Evolutionary conservation across 2,113 vertebrate species (phyloP).

Genomic region (Tenebrosternarchus preto): DNA sequence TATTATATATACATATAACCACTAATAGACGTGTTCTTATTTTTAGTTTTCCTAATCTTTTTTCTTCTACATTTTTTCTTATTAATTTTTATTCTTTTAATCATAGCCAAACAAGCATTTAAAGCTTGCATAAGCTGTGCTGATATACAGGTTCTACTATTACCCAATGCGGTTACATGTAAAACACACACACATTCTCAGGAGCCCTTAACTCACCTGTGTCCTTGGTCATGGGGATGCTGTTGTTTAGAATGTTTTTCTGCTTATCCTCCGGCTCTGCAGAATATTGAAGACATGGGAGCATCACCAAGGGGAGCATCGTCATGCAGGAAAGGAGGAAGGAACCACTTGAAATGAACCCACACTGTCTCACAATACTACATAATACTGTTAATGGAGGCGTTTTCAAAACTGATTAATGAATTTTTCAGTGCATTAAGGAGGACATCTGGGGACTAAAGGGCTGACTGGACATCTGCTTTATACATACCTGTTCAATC

Average conservation of each 20-base stretch:
- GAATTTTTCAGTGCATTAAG: conserved; percentile 62
- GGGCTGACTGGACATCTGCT: conserved; percentile 64
- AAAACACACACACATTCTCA: not conserved
- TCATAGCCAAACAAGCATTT: too few relatives aligned
- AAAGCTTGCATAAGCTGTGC: too few relatives aligned
- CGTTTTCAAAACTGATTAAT: conserved; percentile 65
- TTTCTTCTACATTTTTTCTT: too few relatives aligned
- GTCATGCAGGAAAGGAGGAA: not conserved
- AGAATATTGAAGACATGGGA: not conserved
- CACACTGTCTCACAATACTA: too few relatives aligned
- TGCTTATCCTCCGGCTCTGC: conserved; percentile 60
- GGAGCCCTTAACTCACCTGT: conserved; percentile 44
- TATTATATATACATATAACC: too few relatives aligned
- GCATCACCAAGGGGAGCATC: not conserved
- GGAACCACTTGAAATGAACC: not conserved
- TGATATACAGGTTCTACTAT: too few relatives aligned
- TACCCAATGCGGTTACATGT: too few relatives aligned
- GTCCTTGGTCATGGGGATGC: conserved; percentile 54
- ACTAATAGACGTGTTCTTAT: too few relatives aligned
- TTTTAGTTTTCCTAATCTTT: too few relatives aligned
- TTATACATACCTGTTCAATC: not conserved
- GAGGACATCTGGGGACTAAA: conserved; percentile 56
- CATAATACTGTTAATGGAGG: conserved; percentile 14
- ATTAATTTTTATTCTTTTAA: too few relatives aligned
- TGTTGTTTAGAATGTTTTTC: conserved; percentile 61